Conservation (phyloP, 23 tunicate genomes). For the Diplosoma virens region DNA sequence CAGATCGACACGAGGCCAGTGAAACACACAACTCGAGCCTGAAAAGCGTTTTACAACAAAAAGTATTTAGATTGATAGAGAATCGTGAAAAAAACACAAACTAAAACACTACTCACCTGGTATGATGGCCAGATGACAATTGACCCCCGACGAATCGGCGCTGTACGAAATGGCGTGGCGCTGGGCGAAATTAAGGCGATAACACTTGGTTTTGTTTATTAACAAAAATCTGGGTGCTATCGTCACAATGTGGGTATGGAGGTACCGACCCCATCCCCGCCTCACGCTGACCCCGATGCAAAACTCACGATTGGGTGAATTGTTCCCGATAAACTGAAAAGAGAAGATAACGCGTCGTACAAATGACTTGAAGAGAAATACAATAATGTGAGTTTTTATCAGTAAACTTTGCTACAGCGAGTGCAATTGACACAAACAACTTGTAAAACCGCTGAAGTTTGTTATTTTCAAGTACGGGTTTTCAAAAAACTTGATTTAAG, state of each 20-base stretch:
- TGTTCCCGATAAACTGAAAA: conserved; percentile 47
- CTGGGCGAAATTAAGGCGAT: conserved; percentile 77
- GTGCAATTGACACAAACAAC: too few relatives aligned
- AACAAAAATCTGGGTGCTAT: conserved; percentile 87
- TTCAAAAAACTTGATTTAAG: too few relatives aligned
- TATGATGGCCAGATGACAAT: conserved; percentile 58
- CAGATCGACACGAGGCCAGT: conserved; percentile 91
- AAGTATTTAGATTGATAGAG: too few relatives aligned
- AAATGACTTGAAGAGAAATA: too few relatives aligned
- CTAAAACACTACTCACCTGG: conserved; percentile 44
- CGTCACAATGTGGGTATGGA: conserved; percentile 93
- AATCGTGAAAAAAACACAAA: too few relatives aligned
- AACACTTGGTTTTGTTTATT: conserved; percentile 50
- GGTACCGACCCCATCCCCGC: conserved; percentile 88
- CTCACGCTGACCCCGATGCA: conserved; percentile 87
- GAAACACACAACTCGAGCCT: conserved; percentile 87
- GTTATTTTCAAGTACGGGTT: too few relatives aligned
- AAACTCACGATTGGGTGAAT: conserved; percentile 75
- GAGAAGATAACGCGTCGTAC: too few relatives aligned
- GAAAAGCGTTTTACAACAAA: too few relatives aligned
- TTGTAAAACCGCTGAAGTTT: too few relatives aligned
- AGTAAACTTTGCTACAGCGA: too few relatives aligned
- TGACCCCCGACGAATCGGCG: conserved; percentile 52
- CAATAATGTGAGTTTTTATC: too few relatives aligned
- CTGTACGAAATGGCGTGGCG: conserved; percentile 72